These are phyloP conservation scores for Aphelocoma coerulescens DNA, from an alignment of 2,113 vertebrate species.

Conservation along the genomic window DNA sequence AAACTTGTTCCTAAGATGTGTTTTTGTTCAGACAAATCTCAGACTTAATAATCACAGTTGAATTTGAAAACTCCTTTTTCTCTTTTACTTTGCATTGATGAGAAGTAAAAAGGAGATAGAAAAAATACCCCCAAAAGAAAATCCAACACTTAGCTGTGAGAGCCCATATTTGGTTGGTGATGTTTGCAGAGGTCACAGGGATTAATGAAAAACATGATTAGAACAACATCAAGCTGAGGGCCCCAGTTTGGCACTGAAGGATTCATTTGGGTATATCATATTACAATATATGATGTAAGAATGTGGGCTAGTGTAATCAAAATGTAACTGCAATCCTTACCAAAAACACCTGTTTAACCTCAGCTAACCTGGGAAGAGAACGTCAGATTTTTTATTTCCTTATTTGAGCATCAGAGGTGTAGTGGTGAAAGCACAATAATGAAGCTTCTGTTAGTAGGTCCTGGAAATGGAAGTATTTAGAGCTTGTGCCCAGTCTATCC, in stretches of 20 bases:
- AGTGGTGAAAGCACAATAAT: neutral
- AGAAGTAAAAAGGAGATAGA: neutral
- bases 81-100: neutral
- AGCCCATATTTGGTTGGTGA: neutral
- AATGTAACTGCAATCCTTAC: slow-evolving; percentile 68
- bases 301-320: slow-evolving; percentile 66
- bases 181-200: slow-evolving; percentile 47
- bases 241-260: slow-evolving; percentile 19
- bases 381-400: neutral
- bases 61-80: slow-evolving; percentile 4
- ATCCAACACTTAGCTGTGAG: neutral
- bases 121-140: neutral
- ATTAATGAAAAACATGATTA: slow-evolving; percentile 66
- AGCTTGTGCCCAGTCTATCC: neutral
- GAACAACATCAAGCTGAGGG: slow-evolving; percentile 46
- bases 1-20: slow-evolving; percentile 1
- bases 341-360: slow-evolving; percentile 69
- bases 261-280: slow-evolving; percentile 49
- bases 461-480: neutral
- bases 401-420: neutral
- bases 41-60: neutral
- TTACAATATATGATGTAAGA: slow-evolving; percentile 66
- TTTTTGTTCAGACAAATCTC: slow-evolving; percentile 21
- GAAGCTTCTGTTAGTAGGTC: neutral
- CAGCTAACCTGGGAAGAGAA: slow-evolving; percentile 40